Evolutionary conservation across 2,888 invertebrate species (phyloP).

Genomic region (Phyllotreta cruciferae): DNA sequence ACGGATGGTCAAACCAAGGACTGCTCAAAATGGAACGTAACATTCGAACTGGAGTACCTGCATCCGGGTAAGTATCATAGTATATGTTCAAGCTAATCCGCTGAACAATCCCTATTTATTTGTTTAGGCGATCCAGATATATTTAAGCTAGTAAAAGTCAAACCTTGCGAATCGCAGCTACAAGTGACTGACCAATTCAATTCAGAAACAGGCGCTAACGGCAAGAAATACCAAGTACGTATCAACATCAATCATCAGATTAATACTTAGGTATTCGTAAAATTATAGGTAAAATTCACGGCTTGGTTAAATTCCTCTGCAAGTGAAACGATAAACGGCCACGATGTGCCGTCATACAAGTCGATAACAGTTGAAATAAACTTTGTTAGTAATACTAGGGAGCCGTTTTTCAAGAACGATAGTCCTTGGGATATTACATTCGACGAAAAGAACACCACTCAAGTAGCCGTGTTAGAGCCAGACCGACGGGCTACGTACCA

Average conservation of each 20-base stretch:
- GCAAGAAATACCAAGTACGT: constrained; percentile 24
- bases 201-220: constrained; percentile 19
- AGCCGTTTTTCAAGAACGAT: constrained; percentile 37
- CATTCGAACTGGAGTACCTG: constrained; percentile 18
- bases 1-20: constrained; percentile 20
- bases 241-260: no score
- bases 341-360: constrained; percentile 34
- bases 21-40: constrained; percentile 52
- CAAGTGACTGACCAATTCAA: constrained; percentile 39
- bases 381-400: constrained; percentile 37
- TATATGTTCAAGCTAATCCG: no score
- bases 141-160: constrained; percentile 29
- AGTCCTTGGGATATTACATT: constrained; percentile 32
- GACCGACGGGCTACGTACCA: constrained; percentile 24
- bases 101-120: no score
- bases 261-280: no score
- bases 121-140: constrained; percentile 25
- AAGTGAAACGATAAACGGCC: constrained; percentile 21
- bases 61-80: constrained; percentile 1
- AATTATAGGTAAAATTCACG: constrained; percentile 36
- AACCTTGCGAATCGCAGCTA: constrained; percentile 39
- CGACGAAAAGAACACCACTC: constrained; percentile 28
- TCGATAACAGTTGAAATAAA: constrained; percentile 31
- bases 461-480: constrained; percentile 12
- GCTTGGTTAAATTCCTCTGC: constrained; percentile 29